phyloP scores from a whole-genome alignment of 2,888 invertebrate species.

The Hesperia comma region DNA sequence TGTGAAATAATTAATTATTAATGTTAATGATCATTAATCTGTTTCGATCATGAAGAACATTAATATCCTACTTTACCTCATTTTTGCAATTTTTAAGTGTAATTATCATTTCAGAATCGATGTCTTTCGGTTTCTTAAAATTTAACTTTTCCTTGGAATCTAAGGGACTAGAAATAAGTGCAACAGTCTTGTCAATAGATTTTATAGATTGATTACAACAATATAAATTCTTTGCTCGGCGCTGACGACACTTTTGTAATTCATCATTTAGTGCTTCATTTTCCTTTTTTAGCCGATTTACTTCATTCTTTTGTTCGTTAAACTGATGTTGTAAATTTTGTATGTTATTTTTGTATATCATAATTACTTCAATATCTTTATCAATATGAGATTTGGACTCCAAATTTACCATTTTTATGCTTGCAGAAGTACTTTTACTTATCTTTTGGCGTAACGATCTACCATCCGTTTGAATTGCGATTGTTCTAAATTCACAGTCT shows the following conservation, averaged over 20 bases:
- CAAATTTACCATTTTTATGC: slow-evolving; percentile 51
- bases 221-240: slow-evolving; percentile 27
- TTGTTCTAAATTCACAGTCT: slow-evolving; percentile 19
- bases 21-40: not conserved
- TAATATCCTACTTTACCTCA: slow-evolving; percentile 30
- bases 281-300: slow-evolving; percentile 60
- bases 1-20: slow-evolving; percentile 46
- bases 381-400: slow-evolving; percentile 51
- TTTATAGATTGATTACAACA: slow-evolving; percentile 37
- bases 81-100: slow-evolving; percentile 72
- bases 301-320: slow-evolving; percentile 57
- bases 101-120: slow-evolving; percentile 75
- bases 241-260: slow-evolving; percentile 57
- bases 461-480: slow-evolving; percentile 22
- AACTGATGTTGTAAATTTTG: slow-evolving; percentile 55
- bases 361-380: slow-evolving; percentile 47
- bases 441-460: slow-evolving; percentile 44
- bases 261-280: slow-evolving; percentile 62
- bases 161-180: slow-evolving; percentile 54
- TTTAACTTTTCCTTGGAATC: slow-evolving; percentile 49
- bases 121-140: slow-evolving; percentile 47
- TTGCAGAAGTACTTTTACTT: slow-evolving; percentile 52
- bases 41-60: slow-evolving; percentile 2
- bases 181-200: slow-evolving; percentile 41
- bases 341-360: slow-evolving; percentile 51